phyloP scores from a whole-genome alignment of 2,888 invertebrate species.

The Parnassius mnemosyne region DNA sequence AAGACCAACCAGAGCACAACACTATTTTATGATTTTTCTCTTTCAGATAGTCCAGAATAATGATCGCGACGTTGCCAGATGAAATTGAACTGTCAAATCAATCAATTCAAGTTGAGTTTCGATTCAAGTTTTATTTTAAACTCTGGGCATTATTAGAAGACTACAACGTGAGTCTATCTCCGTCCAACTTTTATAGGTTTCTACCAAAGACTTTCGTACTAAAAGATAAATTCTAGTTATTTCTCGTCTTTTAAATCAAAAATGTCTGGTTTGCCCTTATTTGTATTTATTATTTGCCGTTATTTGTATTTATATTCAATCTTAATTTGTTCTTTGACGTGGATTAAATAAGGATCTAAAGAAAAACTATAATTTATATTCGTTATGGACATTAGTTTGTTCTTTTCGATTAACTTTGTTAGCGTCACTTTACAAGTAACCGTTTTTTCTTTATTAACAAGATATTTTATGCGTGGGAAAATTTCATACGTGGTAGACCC shows the following conservation, averaged over 20 bases:
- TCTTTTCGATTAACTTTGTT: too few species aligned
- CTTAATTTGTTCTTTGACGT: constrained; percentile 11
- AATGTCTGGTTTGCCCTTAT: constrained; percentile 1
- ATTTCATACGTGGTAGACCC: too few species aligned
- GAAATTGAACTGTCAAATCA: constrained; percentile 38
- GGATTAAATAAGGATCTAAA: neutral
- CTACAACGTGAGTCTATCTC: constrained; percentile 15
- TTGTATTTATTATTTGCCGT: constrained; percentile 2
- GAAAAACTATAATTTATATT: constrained; percentile 3
- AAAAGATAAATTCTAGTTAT: constrained; percentile 17
- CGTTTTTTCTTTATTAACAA: too few species aligned
- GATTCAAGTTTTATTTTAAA: constrained; percentile 2
- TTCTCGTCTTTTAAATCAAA: constrained; percentile 5
- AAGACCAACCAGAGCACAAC: constrained; percentile 5
- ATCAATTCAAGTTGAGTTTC: constrained; percentile 33
- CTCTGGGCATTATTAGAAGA: constrained; percentile 7
- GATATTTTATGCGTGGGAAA: too few species aligned
- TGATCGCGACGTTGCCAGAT: constrained; percentile 35
- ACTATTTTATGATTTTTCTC: constrained; percentile 26
- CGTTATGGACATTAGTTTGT: too few species aligned
- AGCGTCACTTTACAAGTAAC: too few species aligned
- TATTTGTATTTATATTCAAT: constrained; percentile 8
- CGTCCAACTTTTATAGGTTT: constrained; percentile 21
- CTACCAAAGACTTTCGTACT: constrained; percentile 12
- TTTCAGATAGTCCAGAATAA: constrained; percentile 42